Evolutionary conservation across 1,140 invertebrate genomes (phyloP), one percentile per base, ranked within the genome.

Genomic region (Lerema accius): DNA sequence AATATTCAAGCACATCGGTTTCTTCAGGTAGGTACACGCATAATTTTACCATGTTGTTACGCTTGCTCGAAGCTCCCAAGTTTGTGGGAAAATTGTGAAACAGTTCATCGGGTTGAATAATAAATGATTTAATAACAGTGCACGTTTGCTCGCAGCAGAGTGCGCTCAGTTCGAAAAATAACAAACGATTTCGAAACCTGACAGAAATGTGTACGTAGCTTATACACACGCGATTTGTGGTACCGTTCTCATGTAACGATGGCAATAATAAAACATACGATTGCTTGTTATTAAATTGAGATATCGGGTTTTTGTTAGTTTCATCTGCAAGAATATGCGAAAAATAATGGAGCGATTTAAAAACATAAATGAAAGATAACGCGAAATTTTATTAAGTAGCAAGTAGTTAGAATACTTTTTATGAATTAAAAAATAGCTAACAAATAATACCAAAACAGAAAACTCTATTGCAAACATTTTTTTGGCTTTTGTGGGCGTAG

Each of bases 81-180:
- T 69, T 80, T 86, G 82, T 85, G 82, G 79, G 82, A 86, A 84
- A 84, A 87, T 84, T 84, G 80, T 78, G 76, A 86, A 89, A 90
- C 86, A 87, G 82, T 86, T 88, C 84, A 82, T 80, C 77, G 80
- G 68, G 70, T 68, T 88, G 86, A 86, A 90, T 90, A 90, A 90
- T 90, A 90, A 90, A 88, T 90, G 86, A 90, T 86, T 90, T 87
- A 87, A 86, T 90, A 90, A 90, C 85, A 86, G 80, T 76, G 76
- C 79, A 76, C 76, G 84, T 84, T 84, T 82, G 80, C 78, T 84
- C 80, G 78, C 76, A 78, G 67, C 73, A 63, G 63, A 74, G 80
- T 78, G 79, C 73, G 78, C 78, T 81, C 73, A 79, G 76, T 70
- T 81, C 77, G 76, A 88, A 86, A 88, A 90, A 90, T 82, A 86